Percentiles rank a stretch among this genome's conserved stretches.
Conservation (phyloP, 2,797 vertebrate species). For the Phrynocephalus forsythii region DNA sequence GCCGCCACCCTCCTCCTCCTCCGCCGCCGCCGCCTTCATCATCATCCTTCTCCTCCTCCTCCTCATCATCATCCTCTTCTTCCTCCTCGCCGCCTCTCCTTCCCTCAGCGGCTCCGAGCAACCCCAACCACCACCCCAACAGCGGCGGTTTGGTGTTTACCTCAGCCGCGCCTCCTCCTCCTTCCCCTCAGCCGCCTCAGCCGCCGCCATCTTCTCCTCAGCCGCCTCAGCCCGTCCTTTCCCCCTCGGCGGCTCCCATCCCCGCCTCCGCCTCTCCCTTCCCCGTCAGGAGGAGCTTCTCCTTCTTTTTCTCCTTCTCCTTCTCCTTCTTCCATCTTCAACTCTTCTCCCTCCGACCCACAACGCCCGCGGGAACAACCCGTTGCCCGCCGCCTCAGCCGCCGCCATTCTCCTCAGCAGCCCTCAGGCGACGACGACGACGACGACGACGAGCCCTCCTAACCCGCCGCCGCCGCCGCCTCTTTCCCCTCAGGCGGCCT, state of each 20-base stretch:
- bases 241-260: slow-evolving; percentile 9
- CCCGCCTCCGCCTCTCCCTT: not conserved
- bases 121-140: not conserved
- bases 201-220: not conserved
- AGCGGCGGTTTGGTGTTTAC: not conserved
- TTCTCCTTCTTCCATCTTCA: slow-evolving; percentile 42
- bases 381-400: too few relatives aligned
- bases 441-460: slow-evolving; percentile 73
- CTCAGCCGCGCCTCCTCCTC: not conserved
- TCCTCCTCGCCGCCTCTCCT: not conserved
- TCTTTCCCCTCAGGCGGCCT: slow-evolving; percentile 57
- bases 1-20: not conserved
- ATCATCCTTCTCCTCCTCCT: slow-evolving; percentile 45
- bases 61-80: not conserved
- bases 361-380: slow-evolving; percentile 59
- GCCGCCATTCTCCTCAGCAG: too few relatives aligned
- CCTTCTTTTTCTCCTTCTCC: not conserved
- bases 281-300: not conserved
- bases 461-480: slow-evolving; percentile 50
- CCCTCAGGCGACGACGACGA: slow-evolving; percentile 79
- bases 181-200: not conserved
- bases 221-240: not conserved
- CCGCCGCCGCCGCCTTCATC: slow-evolving; percentile 50
- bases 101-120: too few relatives aligned
- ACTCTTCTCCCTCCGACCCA: slow-evolving; percentile 44